phyloP scores from a whole-genome alignment of 2,113 vertebrate genomes.

The Anser brachyrhynchus region DNA sequence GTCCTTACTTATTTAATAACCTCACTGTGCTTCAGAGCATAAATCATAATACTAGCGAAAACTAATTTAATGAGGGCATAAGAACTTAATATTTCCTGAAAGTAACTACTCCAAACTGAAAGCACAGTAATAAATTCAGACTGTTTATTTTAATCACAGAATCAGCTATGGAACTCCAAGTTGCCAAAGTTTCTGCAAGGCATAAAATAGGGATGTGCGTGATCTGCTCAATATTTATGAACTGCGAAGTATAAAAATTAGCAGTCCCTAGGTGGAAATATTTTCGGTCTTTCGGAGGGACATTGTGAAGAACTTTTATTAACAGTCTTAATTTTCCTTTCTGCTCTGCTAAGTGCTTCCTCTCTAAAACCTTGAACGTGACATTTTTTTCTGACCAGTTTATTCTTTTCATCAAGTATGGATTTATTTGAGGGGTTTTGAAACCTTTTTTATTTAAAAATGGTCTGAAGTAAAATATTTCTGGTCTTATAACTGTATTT shows the following conservation, averaged over 20 bases:
- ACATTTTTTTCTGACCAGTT: background rate
- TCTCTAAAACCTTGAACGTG: background rate
- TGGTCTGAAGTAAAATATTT: background rate
- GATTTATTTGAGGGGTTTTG: background rate
- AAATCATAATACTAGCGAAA: constrained; percentile 5
- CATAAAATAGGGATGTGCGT: background rate
- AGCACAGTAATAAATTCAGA: background rate
- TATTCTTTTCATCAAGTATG: background rate
- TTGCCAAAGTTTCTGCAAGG: constrained; percentile 14
- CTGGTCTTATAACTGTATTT: background rate
- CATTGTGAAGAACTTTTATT: constrained; percentile 19
- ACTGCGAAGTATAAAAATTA: background rate
- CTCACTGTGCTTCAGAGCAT: constrained; percentile 7
- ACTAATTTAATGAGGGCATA: constrained; percentile 34
- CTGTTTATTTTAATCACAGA: constrained; percentile 42
- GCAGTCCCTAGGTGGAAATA: background rate
- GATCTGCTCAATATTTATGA: constrained; percentile 52
- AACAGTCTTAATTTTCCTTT: constrained; percentile 27
- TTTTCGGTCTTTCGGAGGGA: background rate
- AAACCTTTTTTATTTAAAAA: background rate
- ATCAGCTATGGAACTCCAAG: background rate
- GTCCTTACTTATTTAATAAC: constrained; percentile 1
- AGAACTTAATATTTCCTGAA: constrained; percentile 31
- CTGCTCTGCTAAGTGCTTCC: background rate
- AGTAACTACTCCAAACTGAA: constrained; percentile 4